A percentile compares a stretch with the other conserved stretches of the same genome.
phyloP scores from a whole-genome alignment of 2,797 vertebrate genomes.

The Enteromius anoplus region DNA sequence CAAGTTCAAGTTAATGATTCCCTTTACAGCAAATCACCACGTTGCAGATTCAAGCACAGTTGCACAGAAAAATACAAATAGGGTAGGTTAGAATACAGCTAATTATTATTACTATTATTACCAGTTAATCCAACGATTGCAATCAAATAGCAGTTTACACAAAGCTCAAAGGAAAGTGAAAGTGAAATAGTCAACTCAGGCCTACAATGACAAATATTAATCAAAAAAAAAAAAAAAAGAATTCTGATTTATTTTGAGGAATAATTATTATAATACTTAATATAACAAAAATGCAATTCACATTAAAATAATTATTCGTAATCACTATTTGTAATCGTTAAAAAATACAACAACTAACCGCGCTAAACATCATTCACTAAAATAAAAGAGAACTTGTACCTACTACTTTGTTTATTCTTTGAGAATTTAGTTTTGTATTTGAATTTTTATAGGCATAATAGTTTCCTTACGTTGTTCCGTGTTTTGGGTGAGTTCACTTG shows the following conservation, averaged over 20 bases:
- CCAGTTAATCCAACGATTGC: not conserved
- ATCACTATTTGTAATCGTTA: not conserved
- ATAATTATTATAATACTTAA: too few species aligned
- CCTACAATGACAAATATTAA: too few species aligned
- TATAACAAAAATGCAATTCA: too few species aligned
- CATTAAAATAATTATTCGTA: too few species aligned
- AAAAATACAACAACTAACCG: not conserved
- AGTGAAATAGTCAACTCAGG: not conserved
- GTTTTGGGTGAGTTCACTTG: fast-evolving
- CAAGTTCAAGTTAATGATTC: not conserved
- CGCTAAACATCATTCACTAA: too few species aligned
- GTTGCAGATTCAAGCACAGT: not conserved
- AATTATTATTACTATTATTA: not conserved
- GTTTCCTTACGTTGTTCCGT: not conserved
- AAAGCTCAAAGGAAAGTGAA: not conserved
- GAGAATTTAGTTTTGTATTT: not conserved
- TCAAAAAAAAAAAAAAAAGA: not conserved
- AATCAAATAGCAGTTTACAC: too few species aligned
- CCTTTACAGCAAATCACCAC: not conserved
- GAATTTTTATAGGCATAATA: not conserved
- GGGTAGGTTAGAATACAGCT: not conserved
- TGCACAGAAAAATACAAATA: not conserved
- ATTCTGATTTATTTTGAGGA: too few species aligned
- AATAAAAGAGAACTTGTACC: not conserved
- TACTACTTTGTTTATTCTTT: not conserved